A percentile compares a stretch with the other conserved stretches of the same genome.
phyloP scores from a whole-genome alignment of 2,888 invertebrate species.

The Tineola bisselliella region DNA sequence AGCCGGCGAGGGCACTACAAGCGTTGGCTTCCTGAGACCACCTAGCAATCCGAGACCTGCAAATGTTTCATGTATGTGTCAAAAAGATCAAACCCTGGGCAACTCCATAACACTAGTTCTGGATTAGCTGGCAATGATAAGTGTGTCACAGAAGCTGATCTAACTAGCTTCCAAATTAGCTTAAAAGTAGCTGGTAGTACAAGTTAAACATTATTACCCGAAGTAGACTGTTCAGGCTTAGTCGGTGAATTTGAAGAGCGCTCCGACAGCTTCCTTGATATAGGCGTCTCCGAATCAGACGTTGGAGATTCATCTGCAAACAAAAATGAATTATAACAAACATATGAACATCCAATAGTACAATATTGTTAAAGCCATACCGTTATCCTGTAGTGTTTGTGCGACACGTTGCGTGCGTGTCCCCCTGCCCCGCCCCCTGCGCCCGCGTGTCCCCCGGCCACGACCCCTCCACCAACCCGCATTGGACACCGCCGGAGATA shows the following conservation, averaged over 20 bases:
- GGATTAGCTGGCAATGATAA: too few species aligned
- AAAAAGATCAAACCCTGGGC: too few species aligned
- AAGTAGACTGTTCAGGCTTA: conserved; percentile 30
- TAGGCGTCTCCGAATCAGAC: conserved; percentile 48
- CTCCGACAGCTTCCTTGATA: conserved; percentile 31
- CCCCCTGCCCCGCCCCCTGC: conserved; percentile 22
- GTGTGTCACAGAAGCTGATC: too few species aligned
- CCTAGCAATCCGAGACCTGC: conserved; percentile 40
- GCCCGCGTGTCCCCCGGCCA: conserved; percentile 23
- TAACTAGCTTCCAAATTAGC: too few species aligned
- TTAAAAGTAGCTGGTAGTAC: neutral
- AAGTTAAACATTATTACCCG: neutral
- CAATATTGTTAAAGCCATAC: too few species aligned
- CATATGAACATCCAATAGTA: too few species aligned
- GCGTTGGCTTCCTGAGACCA: conserved; percentile 51
- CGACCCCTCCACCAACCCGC: conserved; percentile 25
- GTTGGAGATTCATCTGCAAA: conserved; percentile 41
- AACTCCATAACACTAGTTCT: too few species aligned
- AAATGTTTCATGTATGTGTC: neutral
- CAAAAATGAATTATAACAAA: neutral
- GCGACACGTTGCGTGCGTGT: neutral
- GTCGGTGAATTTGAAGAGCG: conserved; percentile 36
- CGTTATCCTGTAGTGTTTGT: neutral
- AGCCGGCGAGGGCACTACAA: conserved; percentile 40
- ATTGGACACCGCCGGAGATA: neutral